Evolutionary conservation across 1,140 invertebrate genomes (phyloP), one percentile per base, ranked within the genome.

Genomic region (Tribolium madens): DNA sequence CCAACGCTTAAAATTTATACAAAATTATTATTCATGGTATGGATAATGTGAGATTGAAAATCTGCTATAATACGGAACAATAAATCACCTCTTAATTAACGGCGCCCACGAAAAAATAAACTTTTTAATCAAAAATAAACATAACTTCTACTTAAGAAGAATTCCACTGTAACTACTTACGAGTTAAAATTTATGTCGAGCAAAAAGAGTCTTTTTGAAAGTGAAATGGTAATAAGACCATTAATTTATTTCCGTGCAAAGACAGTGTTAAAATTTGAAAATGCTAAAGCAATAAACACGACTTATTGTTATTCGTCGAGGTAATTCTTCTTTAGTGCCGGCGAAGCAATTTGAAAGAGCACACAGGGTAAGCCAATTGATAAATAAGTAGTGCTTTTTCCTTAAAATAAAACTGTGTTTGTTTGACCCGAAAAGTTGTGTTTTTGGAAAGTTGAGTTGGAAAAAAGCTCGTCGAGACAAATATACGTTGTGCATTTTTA

Each of bases 401-500:
- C 36, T 42, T 42, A 0, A 42, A 42, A 42, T 10, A 26, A 57
- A 21, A 2, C 4, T 7, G 17, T 64, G 21, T 26, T 26, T 26
- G 21, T 26, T 5, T 3, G 21, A 26, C 21, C 21, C 21, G n/a
- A 26, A 26, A 26, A 26, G 2, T 5, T 21, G 21, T 4, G 21
- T 64, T 31, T 33, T 64, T 64, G 18, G 53, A 10, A 60, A 10
- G 53, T 52, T 52, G n/a, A n/a, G n/a, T n/a, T 57, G 14, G 15
- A 10, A 26, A 60, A 60, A 60, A 26, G 3, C 26, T 64, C 57
- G 26, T 33, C 21, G 21, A 31, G 57, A 64, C 57, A 64, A 64
- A 64, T 64, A 64, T 64, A 64, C 26, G 57, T 64, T 64, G 57
- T 64, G 57, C 70, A 60, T 46, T 75, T 75, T 75, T 57, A 53